Percentiles rank a stretch among this genome's conserved stretches.
These are phyloP conservation scores for Timema podura DNA, from an alignment of 2,888 invertebrate species.

Conservation along the genomic window DNA sequence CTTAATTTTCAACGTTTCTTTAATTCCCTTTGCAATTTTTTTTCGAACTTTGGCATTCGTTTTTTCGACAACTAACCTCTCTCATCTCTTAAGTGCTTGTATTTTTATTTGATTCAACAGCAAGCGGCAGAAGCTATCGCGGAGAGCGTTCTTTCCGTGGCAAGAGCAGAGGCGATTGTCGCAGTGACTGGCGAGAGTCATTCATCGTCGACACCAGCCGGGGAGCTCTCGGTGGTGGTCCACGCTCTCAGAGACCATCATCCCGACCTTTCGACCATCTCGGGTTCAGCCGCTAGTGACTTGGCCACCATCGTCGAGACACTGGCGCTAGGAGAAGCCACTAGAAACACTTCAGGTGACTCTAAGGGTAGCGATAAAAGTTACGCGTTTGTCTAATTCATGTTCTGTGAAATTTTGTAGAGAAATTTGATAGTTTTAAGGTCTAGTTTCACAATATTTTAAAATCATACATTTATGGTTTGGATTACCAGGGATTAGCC, in stretches of 20 bases:
- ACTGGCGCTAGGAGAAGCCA: slow-evolving; percentile 57
- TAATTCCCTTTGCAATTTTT: no score
- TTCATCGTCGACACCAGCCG: slow-evolving; percentile 41
- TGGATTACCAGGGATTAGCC: no score
- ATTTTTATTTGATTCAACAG: slow-evolving; percentile 37
- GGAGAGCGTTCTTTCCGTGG: slow-evolving; percentile 72
- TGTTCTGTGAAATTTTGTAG: no score
- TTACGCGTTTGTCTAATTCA: not conserved
- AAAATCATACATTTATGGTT: no score
- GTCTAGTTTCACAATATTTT: no score
- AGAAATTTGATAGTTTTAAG: no score
- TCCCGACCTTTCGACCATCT: slow-evolving; percentile 63
- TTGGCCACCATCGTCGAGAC: slow-evolving; percentile 85
- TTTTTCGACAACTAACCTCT: no score
- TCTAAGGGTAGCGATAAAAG: not conserved
- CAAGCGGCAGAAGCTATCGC: slow-evolving; percentile 87
- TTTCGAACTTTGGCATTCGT: no score
- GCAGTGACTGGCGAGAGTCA: slow-evolving; percentile 45
- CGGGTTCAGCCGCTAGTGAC: slow-evolving; percentile 56
- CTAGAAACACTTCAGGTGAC: slow-evolving; percentile 7
- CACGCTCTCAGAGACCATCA: slow-evolving; percentile 59
- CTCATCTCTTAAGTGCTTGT: no score
- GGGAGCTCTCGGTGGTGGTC: slow-evolving; percentile 54
- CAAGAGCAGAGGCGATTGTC: slow-evolving; percentile 65
- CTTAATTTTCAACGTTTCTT: no score